A percentile compares a stretch with the other conserved stretches of the same genome.
phyloP scores from a whole-genome alignment of 2,888 invertebrate species.

The Gordius sp. region DNA sequence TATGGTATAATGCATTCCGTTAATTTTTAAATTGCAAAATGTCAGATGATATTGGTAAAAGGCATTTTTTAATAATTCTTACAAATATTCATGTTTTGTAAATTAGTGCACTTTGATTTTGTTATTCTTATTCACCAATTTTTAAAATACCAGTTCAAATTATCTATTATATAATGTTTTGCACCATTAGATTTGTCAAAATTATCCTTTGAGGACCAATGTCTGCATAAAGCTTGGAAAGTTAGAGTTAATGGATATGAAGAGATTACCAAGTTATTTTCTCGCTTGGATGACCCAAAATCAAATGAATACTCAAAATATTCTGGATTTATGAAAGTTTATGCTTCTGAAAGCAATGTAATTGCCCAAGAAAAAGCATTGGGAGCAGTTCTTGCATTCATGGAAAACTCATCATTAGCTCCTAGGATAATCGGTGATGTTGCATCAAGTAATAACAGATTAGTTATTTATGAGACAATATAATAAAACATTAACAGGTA shows the following conservation, averaged over 20 bases:
- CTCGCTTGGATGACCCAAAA: slow-evolving; percentile 63
- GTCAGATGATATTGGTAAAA: too few species aligned
- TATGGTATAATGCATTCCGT: too few species aligned
- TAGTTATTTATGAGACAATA: not conserved
- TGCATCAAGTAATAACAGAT: not conserved
- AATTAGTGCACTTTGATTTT: too few species aligned
- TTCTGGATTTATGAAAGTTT: slow-evolving; percentile 63
- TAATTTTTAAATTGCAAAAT: too few species aligned
- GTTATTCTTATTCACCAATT: too few species aligned
- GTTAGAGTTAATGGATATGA: slow-evolving; percentile 76
- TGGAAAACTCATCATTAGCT: slow-evolving; percentile 47
- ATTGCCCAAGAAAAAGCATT: slow-evolving; percentile 79
- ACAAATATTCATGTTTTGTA: too few species aligned
- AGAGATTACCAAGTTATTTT: slow-evolving; percentile 61
- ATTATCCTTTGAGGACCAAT: slow-evolving; percentile 49
- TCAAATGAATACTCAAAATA: slow-evolving; percentile 75
- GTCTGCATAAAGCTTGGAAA: slow-evolving; percentile 69
- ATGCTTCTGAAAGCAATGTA: slow-evolving; percentile 73
- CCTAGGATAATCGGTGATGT: slow-evolving; percentile 34
- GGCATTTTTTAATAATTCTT: too few species aligned
- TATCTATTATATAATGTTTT: not conserved
- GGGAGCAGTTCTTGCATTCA: slow-evolving; percentile 61
- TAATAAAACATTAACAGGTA: slow-evolving; percentile 4
- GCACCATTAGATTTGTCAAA: slow-evolving; percentile 27
- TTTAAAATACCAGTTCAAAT: not conserved